Evolutionary conservation across 2,113 vertebrate genomes (phyloP).

Genomic region (Manacus vitellinus): DNA sequence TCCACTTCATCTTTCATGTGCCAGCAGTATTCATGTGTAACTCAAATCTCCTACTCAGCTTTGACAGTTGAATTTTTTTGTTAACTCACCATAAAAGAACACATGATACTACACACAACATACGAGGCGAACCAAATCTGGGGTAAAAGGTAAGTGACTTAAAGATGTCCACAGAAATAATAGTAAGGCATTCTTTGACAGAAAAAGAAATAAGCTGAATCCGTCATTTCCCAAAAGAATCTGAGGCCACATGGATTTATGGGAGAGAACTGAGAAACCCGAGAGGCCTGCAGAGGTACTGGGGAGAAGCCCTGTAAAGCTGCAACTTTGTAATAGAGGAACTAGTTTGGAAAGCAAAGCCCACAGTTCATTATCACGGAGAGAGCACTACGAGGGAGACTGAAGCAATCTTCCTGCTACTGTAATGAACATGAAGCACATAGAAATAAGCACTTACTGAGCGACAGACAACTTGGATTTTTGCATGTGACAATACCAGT

Average conservation of each 20-base stretch:
- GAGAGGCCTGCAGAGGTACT: neutral
- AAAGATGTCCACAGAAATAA: neutral
- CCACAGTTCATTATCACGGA: neutral
- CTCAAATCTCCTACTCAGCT: neutral
- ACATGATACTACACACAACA: neutral
- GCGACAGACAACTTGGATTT: neutral
- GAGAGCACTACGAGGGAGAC: neutral
- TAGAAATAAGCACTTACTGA: neutral
- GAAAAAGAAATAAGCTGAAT: neutral
- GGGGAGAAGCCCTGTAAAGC: neutral
- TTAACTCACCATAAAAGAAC: neutral
- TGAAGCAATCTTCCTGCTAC: neutral
- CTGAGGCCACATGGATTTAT: neutral
- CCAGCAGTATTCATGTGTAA: neutral
- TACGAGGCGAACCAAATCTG: neutral
- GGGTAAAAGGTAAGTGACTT: neutral
- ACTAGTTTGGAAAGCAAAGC: neutral
- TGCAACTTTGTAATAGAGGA: neutral
- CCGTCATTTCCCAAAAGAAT: neutral
- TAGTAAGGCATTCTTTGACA: neutral
- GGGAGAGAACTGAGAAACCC: neutral
- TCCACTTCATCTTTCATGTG: neutral
- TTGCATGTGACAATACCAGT: neutral
- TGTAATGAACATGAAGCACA: neutral
- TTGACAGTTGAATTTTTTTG: neutral